A percentile compares a stretch with the other conserved stretches of the same genome.
Evolutionary conservation across 2,113 vertebrate species (phyloP).

Genomic region (Scortum barcoo): DNA sequence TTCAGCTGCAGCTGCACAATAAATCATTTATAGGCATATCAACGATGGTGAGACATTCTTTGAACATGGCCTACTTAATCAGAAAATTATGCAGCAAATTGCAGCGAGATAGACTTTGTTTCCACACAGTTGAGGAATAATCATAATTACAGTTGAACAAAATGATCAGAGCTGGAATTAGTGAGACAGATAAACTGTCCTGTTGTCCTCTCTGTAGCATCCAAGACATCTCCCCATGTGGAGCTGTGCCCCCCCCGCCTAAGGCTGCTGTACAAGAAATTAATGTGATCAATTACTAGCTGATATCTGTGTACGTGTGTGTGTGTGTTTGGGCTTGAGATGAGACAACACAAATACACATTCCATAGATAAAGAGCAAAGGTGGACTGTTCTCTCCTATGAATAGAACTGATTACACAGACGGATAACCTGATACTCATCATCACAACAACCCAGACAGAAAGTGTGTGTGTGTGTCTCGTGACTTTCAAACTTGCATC

Average conservation of each 20-base stretch:
- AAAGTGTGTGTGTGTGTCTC: slow-evolving; percentile 27
- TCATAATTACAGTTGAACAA: slow-evolving; percentile 12
- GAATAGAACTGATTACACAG: slow-evolving; percentile 58
- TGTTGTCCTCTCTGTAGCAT: slow-evolving; percentile 23
- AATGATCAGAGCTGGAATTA: slow-evolving; percentile 6
- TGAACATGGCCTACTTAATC: slow-evolving; percentile 26
- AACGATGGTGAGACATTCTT: slow-evolving; percentile 26
- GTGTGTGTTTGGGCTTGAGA: slow-evolving; percentile 9
- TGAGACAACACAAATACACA: slow-evolving; percentile 29
- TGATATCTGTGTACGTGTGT: slow-evolving; percentile 10
- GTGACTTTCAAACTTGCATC: slow-evolving; percentile 44
- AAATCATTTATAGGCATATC: slow-evolving; percentile 46
- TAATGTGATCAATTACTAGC: slow-evolving; percentile 48
- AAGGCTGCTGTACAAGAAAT: slow-evolving; percentile 5
- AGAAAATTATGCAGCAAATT: not conserved
- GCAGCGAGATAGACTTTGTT: not conserved
- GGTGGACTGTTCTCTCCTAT: slow-evolving; percentile 20
- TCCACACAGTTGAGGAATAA: not conserved
- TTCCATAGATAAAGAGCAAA: slow-evolving; percentile 42
- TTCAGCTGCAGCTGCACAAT: slow-evolving; percentile 35
- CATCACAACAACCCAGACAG: slow-evolving; percentile 11
- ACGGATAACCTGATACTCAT: slow-evolving; percentile 60
- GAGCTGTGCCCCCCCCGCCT: not conserved
- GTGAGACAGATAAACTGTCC: not conserved
- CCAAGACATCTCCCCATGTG: slow-evolving; percentile 36